A percentile compares a stretch with the other conserved stretches of the same genome.
Conservation (phyloP, 1,140 invertebrate genomes). For the Epicauta chinensis region DNA sequence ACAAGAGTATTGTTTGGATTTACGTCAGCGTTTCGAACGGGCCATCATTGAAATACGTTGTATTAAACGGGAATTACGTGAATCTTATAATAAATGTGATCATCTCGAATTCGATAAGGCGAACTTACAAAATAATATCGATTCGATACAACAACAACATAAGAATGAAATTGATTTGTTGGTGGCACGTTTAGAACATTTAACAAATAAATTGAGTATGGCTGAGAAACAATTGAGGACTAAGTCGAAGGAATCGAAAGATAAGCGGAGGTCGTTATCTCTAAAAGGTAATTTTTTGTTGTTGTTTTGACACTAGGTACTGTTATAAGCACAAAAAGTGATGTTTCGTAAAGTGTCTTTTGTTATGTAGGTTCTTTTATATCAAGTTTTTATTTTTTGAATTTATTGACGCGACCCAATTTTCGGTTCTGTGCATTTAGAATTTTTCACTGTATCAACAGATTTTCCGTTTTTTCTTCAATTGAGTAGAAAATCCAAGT, state of each 20-base stretch:
- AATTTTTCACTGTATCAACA: too few relatives aligned
- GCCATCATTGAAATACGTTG: constrained; percentile 74
- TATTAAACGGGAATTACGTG: constrained; percentile 74
- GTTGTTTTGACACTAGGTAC: too few relatives aligned
- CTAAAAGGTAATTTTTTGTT: constrained; percentile 64
- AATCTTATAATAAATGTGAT: constrained; percentile 72
- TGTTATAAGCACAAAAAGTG: too few relatives aligned
- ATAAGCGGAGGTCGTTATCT: constrained; percentile 71
- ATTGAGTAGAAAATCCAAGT: too few relatives aligned
- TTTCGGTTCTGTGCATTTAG: too few relatives aligned
- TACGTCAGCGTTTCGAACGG: constrained; percentile 70
- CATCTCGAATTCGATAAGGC: constrained; percentile 70
- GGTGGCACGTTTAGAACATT: constrained; percentile 76
- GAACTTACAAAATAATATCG: constrained; percentile 65
- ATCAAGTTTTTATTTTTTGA: too few relatives aligned
- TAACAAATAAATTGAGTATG: constrained; percentile 70
- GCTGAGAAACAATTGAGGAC: constrained; percentile 78
- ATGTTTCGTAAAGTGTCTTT: too few relatives aligned
- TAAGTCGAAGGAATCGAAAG: constrained; percentile 74
- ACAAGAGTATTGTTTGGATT: constrained; percentile 71
- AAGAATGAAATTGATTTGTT: constrained; percentile 70
- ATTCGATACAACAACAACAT: constrained; percentile 60
- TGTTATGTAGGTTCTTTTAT: too few relatives aligned
- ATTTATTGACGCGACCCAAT: too few relatives aligned
- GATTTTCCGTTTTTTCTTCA: too few relatives aligned